These are phyloP conservation scores for Dryoscopus gambensis DNA, from an alignment of 2,113 vertebrate species.

Conservation along the genomic window DNA sequence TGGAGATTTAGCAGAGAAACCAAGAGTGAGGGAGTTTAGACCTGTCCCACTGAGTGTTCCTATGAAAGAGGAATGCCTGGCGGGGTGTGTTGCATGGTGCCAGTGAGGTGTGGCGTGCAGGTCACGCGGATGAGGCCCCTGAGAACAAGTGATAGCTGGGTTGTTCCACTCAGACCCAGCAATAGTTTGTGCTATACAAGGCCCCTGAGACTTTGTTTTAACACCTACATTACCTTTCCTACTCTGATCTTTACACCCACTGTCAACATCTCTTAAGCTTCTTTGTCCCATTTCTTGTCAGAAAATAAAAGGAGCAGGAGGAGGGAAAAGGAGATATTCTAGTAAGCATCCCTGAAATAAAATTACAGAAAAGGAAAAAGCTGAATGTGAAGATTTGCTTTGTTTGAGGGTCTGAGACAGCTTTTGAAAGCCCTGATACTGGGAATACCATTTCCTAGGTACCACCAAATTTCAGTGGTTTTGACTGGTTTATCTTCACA, in stretches of 20 bases:
- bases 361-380: not conserved
- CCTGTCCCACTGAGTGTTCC: not conserved
- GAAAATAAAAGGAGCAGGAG: not conserved
- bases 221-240: not conserved
- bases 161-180: not conserved
- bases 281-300: not conserved
- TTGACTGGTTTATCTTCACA: not conserved
- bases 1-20: not conserved
- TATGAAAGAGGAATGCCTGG: not conserved
- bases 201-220: not conserved
- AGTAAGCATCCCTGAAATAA: not conserved
- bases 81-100: not conserved
- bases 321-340: not conserved
- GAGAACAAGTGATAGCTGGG: not conserved
- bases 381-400: not conserved
- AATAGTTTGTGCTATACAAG: not conserved
- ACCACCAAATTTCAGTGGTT: not conserved
- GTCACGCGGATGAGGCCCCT: not conserved
- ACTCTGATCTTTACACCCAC: not conserved
- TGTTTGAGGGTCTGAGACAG: not conserved
- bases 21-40: not conserved
- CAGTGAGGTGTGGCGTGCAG: not conserved
- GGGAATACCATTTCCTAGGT: not conserved
- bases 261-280: not conserved
- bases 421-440: not conserved